A percentile compares a stretch with the other conserved stretches of the same genome.
Conservation (phyloP, 2,888 invertebrate species). For the Lasiommata megera region DNA sequence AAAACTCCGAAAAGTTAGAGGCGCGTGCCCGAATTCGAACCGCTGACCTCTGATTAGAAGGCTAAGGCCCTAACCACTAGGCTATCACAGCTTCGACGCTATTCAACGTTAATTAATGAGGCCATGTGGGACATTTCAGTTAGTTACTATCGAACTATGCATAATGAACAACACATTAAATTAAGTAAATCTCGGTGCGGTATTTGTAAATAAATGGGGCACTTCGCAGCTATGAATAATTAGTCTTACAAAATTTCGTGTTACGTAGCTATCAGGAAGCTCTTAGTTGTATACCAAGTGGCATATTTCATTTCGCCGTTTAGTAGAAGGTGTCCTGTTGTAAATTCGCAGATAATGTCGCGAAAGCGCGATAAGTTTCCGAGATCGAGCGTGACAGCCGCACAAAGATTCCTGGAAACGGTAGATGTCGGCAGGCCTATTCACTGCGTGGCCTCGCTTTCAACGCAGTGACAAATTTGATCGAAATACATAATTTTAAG, state of each 20-base stretch:
- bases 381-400: conserved; percentile 18
- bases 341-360: conserved; percentile 17
- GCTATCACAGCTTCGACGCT: too few species aligned
- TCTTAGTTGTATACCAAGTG: conserved; percentile 11
- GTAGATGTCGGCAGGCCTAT: background rate
- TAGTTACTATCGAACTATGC: too few species aligned
- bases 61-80: too few species aligned
- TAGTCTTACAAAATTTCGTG: conserved; percentile 6
- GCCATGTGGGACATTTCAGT: too few species aligned
- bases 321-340: conserved; percentile 20
- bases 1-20: too few species aligned
- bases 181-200: too few species aligned
- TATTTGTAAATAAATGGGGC: background rate
- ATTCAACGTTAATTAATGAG: too few species aligned
- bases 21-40: too few species aligned
- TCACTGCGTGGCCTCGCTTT: background rate
- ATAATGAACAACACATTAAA: too few species aligned
- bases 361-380: conserved; percentile 11
- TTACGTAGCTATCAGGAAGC: conserved; percentile 18
- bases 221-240: background rate
- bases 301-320: conserved; percentile 16
- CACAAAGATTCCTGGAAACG: conserved; percentile 10
- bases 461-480: background rate
- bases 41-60: too few species aligned
- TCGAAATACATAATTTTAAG: background rate